Evolutionary conservation across 2,113 vertebrate genomes (phyloP).

Genomic region (Gyps fulvus): DNA sequence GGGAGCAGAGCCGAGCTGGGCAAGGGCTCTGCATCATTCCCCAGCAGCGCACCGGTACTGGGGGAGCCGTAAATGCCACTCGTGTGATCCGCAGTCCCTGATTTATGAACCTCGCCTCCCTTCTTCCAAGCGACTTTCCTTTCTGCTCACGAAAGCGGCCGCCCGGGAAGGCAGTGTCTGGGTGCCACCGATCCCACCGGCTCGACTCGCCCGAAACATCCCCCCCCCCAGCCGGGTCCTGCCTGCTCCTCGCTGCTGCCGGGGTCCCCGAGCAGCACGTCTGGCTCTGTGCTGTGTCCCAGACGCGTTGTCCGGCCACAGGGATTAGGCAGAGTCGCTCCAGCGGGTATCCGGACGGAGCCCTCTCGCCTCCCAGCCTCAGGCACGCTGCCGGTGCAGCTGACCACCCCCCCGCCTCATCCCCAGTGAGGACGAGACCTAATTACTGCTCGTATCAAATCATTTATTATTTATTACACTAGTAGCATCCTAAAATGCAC

Average conservation of each 20-base stretch:
- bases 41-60: neutral
- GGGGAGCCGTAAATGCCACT: neutral
- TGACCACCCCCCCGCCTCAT: too few relatives aligned
- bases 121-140: rapidly evolving
- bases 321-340: neutral
- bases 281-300: neutral
- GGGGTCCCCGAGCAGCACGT: neutral
- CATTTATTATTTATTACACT: neutral
- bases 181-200: neutral
- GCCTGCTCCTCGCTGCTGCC: neutral
- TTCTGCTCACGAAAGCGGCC: neutral
- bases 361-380: neutral
- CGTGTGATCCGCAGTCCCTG: neutral
- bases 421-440: neutral
- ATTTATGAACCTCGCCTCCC: neutral
- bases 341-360: neutral
- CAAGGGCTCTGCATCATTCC: neutral
- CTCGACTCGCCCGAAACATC: neutral
- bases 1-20: neutral
- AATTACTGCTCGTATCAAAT: rapidly evolving
- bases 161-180: rapidly evolving
- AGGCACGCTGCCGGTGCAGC: neutral
- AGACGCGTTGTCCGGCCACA: rapidly evolving
- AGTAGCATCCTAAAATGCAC: neutral
- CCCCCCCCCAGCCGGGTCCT: rapidly evolving